Evolutionary conservation across 1,140 invertebrate species (phyloP).

Genomic region (Diuraphis noxia): DNA sequence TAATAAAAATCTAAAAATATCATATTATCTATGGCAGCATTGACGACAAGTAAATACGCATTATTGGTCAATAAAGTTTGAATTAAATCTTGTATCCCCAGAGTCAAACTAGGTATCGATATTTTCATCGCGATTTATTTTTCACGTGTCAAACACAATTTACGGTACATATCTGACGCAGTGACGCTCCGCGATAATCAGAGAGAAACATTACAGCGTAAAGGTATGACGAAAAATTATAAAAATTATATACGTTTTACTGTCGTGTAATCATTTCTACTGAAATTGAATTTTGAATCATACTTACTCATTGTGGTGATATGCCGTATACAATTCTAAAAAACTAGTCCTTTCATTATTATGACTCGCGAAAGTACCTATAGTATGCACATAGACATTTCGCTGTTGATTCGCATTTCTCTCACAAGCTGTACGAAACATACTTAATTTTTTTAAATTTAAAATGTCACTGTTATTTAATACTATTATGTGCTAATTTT

Average conservation of each 20-base stretch:
- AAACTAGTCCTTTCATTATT: neutral
- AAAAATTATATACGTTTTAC: neutral
- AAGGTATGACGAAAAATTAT: neutral
- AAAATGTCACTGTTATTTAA: neutral
- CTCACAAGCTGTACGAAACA: neutral
- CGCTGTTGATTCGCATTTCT: neutral
- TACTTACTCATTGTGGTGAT: neutral
- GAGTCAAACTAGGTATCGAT: neutral
- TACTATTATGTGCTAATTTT: conserved; percentile 1
- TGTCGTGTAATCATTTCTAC: neutral
- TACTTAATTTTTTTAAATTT: neutral
- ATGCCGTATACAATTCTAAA: neutral
- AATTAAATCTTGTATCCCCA: neutral
- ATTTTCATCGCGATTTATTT: neutral
- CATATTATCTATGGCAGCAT: neutral
- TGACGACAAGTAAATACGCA: neutral
- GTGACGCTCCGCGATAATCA: neutral
- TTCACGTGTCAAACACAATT: neutral
- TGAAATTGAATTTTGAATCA: neutral
- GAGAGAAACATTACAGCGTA: neutral
- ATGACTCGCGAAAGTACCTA: neutral
- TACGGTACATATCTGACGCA: neutral
- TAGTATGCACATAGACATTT: neutral
- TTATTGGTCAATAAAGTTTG: conserved; percentile 1
- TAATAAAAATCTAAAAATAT: neutral